Evolutionary conservation across 2,888 invertebrate species (phyloP).

Genomic region (Gisinianus flammeolus): DNA sequence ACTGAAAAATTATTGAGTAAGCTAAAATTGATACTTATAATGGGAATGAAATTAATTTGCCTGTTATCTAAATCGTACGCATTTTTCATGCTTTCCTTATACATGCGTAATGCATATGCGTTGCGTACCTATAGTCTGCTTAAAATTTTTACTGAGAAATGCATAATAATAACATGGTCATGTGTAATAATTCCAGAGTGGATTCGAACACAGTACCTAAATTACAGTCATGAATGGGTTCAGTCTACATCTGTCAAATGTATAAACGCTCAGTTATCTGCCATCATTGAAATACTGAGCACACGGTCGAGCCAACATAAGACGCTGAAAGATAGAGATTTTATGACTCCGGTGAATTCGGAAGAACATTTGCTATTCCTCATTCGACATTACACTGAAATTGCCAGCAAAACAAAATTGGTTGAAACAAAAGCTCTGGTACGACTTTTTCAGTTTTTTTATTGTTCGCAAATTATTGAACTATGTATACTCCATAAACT

Average conservation of each 20-base stretch:
- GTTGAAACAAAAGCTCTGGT: slow-evolving; percentile 2
- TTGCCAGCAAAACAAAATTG: not conserved
- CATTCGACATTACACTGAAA: slow-evolving; percentile 12
- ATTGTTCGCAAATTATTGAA: too few relatives aligned
- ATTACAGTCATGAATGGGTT: slow-evolving; percentile 27
- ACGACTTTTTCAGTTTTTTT: not conserved
- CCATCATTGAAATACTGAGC: not conserved
- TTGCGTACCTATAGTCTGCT: too few relatives aligned
- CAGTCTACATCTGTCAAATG: slow-evolving; percentile 25
- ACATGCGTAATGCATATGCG: not conserved
- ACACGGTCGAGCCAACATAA: not conserved
- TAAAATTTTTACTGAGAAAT: too few relatives aligned
- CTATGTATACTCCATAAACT: not conserved
- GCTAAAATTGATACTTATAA: not conserved
- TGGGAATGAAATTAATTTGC: not conserved
- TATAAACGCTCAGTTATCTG: slow-evolving; percentile 2
- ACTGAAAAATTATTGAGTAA: slow-evolving; percentile 26
- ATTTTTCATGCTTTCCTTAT: not conserved
- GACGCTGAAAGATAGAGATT: not conserved
- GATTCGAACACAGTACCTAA: slow-evolving; percentile 24
- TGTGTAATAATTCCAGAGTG: slow-evolving; percentile 20
- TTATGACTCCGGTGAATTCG: not conserved
- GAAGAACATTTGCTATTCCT: not conserved
- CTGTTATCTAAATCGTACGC: not conserved
- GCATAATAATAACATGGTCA: too few relatives aligned